Percentiles rank a stretch among this genome's conserved stretches.
Conservation (phyloP, 2,888 invertebrate genomes). For the Torymus aiolomorphi region DNA sequence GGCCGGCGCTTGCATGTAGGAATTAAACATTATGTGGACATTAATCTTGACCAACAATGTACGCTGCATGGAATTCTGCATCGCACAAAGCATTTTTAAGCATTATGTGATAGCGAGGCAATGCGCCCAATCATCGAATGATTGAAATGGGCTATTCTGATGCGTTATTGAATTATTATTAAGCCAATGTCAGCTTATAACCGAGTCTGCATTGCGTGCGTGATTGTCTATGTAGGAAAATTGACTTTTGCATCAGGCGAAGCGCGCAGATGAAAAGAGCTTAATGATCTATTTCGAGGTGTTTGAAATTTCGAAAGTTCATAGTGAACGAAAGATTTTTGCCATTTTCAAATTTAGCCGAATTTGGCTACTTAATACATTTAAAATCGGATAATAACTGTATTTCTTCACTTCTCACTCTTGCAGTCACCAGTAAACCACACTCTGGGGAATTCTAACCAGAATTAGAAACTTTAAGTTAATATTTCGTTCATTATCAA, state of each 20-base stretch:
- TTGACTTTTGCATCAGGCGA: no score
- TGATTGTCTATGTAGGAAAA: background rate
- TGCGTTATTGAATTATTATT: constrained; percentile 35
- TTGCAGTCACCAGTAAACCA: no score
- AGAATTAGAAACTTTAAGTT: no score
- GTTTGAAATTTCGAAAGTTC: no score
- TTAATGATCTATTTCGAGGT: background rate
- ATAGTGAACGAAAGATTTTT: no score
- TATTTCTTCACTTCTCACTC: no score
- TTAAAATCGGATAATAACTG: no score
- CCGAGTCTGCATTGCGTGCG: background rate
- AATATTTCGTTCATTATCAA: no score
- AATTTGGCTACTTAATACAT: no score
- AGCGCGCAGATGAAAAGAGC: background rate
- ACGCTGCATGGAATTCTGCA: background rate
- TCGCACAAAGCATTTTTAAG: constrained; percentile 1
- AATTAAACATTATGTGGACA: constrained; percentile 2
- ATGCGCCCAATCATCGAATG: constrained; percentile 10
- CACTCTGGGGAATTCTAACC: no score
- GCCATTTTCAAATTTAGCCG: no score
- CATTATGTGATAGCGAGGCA: background rate
- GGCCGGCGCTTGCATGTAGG: background rate
- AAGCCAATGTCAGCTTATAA: constrained; percentile 4
- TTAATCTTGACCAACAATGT: background rate
- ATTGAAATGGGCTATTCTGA: constrained; percentile 20